Conservation (phyloP, 1,140 invertebrate genomes). For the Pissodes strobi region DNA sequence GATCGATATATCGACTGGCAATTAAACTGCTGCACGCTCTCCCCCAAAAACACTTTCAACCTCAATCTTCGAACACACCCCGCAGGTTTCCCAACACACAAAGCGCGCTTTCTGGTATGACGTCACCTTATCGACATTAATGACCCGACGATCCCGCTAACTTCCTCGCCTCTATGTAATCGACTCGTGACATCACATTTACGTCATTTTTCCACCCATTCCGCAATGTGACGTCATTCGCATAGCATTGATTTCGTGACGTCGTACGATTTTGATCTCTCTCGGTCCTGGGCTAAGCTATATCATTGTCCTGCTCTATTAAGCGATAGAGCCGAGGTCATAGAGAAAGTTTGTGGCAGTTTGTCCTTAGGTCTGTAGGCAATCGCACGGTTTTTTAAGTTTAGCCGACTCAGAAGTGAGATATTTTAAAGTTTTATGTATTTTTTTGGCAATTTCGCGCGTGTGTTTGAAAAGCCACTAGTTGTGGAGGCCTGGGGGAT, state of each 20-base stretch:
- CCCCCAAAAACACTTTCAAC: not conserved
- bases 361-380: slow-evolving; percentile 29
- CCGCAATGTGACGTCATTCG: slow-evolving; percentile 43
- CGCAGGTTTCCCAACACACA: not conserved
- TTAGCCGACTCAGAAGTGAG: slow-evolving; percentile 27
- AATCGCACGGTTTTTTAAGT: slow-evolving; percentile 27
- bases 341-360: slow-evolving; percentile 52
- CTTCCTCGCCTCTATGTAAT: slow-evolving; percentile 18
- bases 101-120: slow-evolving; percentile 18
- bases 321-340: slow-evolving; percentile 49
- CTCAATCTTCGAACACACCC: not conserved
- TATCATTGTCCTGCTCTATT: slow-evolving; percentile 32
- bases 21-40: not conserved
- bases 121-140: slow-evolving; percentile 28
- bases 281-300: slow-evolving; percentile 5
- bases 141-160: slow-evolving; percentile 31
- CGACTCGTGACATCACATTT: slow-evolving; percentile 39
- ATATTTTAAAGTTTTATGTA: not conserved
- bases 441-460: not conserved
- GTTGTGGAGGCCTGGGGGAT: slow-evolving; percentile 9
- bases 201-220: slow-evolving; percentile 40
- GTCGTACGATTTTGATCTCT: slow-evolving; percentile 28
- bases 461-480: not conserved
- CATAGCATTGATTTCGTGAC: slow-evolving; percentile 48
- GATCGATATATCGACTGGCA: slow-evolving; percentile 3